These are phyloP conservation scores for Labroides dimidiatus DNA, from an alignment of 2,797 vertebrate genomes.

Conservation along the genomic window DNA sequence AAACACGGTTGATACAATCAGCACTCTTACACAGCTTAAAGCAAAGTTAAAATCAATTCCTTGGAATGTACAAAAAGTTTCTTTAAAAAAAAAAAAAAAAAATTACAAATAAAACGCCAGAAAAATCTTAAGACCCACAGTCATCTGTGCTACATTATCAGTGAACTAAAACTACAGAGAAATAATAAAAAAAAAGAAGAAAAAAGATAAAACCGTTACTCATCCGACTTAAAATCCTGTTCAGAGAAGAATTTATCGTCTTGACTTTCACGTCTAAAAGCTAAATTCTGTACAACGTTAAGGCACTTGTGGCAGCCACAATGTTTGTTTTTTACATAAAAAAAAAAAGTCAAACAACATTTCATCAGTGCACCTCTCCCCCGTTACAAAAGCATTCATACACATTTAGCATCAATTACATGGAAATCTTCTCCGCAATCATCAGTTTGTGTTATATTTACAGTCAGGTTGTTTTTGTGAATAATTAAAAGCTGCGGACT, in stretches of 20 bases:
- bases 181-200: background rate
- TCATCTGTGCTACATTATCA: slow-evolving; percentile 8
- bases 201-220: slow-evolving; percentile 17
- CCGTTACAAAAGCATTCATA: slow-evolving; percentile 23
- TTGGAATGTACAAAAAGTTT: slow-evolving; percentile 42
- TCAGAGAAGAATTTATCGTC: slow-evolving; percentile 5
- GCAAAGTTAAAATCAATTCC: slow-evolving; percentile 12
- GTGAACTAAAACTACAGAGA: slow-evolving; percentile 16
- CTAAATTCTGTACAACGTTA: slow-evolving; percentile 70
- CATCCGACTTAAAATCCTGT: slow-evolving; percentile 11
- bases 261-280: slow-evolving; percentile 33
- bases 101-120: slow-evolving; percentile 24
- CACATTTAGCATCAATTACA: slow-evolving; percentile 40
- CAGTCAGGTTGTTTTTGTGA: slow-evolving; percentile 19
- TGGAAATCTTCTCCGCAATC: slow-evolving; percentile 39
- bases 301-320: slow-evolving; percentile 83
- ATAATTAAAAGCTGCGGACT: slow-evolving; percentile 5
- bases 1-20: slow-evolving; percentile 6
- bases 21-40: background rate
- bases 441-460: slow-evolving; percentile 56
- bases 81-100: slow-evolving; percentile 20
- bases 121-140: slow-evolving; percentile 17
- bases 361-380: slow-evolving; percentile 26
- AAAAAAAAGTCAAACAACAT: slow-evolving; percentile 25
- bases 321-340: slow-evolving; percentile 52